Evolutionary conservation across 1,140 invertebrate genomes (phyloP), one percentile per base, ranked within the genome.

Genomic region (Meloidogyne hapla): DNA sequence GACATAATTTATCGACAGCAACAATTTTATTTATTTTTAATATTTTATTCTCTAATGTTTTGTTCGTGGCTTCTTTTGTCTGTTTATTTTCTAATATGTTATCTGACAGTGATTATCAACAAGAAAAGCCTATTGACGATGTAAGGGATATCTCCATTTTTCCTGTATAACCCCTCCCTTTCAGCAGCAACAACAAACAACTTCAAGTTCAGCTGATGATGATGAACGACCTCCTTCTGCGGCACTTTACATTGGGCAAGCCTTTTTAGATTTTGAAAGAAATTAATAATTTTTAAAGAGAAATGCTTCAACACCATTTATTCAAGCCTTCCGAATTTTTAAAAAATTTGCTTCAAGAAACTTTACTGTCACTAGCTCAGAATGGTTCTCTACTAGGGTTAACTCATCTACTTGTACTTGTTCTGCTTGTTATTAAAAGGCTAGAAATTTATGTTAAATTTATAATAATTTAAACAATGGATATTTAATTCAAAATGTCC

Each of bases 21-120:
- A 87, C 86, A 18, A 81, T 86, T 68, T 77, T 86, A 6, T 86
- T 86, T 69, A 82, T 86, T 28, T 83, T 87, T 63, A 86, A 86
- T 67, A 86, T 86, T 63, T 65, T 86, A 21, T 87, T 87, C 28
- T 88, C 86, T 10, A 86, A 86, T 70, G 73, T 78, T 48, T 77
- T 88, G 9, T 86, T 85, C 65, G 78, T 86, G 21, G 79, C 83
- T 23, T 87, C 85, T 2, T 86, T 86, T 74, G 61, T 75, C 12
- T 87, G 84, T 65, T 68, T 86, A 13, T 86, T 85, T 63, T 72
- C 78, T 13, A 86, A 86, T 77, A 69, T 85, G 10, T 66, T 85
- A 2, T 71, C 71, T 65, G 79, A 75, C 12, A 77, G 69, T 10
- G 75, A 70, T 33, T 84, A 84, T 69, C 38, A 61, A 33, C 71